These are phyloP conservation scores for Naja naja DNA, from an alignment of 2,113 vertebrate genomes.

Conservation along the genomic window DNA sequence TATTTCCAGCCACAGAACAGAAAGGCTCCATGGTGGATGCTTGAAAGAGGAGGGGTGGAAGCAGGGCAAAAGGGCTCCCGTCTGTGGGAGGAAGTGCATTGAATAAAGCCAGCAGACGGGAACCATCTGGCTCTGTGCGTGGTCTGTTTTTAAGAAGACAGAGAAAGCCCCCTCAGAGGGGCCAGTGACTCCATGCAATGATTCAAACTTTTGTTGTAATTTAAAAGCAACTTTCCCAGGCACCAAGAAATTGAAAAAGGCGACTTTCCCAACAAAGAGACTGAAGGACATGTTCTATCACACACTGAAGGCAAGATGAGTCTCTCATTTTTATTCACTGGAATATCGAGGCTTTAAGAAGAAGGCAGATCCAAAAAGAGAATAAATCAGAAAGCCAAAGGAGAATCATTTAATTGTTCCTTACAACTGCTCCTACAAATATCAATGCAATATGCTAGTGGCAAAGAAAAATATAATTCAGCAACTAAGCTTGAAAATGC, in stretches of 20 bases:
- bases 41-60: constrained; percentile 53
- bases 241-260: constrained; percentile 32
- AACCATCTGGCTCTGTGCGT: constrained; percentile 91
- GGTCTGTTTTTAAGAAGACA: constrained; percentile 77
- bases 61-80: constrained; percentile 71
- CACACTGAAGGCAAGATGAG: background rate
- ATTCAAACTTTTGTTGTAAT: constrained; percentile 64
- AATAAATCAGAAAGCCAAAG: constrained; percentile 57
- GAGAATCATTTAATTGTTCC: constrained; percentile 47
- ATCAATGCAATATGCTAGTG: constrained; percentile 46
- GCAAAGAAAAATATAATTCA: constrained; percentile 56
- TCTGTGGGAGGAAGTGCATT: constrained; percentile 89
- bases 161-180: constrained; percentile 69
- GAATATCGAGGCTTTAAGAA: constrained; percentile 33
- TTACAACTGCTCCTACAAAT: constrained; percentile 39
- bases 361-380: background rate
- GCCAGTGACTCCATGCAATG: constrained; percentile 66
- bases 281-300: accelerated
- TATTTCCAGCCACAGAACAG: constrained; percentile 91
- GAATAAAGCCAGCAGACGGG: constrained; percentile 93
- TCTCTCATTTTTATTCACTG: constrained; percentile 33
- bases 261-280: background rate
- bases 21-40: constrained; percentile 77
- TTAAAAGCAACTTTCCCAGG: constrained; percentile 68
- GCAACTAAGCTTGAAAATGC: constrained; percentile 46